phyloP scores from a whole-genome alignment of 1,140 invertebrate species.

The Ruditapes philippinarum region DNA sequence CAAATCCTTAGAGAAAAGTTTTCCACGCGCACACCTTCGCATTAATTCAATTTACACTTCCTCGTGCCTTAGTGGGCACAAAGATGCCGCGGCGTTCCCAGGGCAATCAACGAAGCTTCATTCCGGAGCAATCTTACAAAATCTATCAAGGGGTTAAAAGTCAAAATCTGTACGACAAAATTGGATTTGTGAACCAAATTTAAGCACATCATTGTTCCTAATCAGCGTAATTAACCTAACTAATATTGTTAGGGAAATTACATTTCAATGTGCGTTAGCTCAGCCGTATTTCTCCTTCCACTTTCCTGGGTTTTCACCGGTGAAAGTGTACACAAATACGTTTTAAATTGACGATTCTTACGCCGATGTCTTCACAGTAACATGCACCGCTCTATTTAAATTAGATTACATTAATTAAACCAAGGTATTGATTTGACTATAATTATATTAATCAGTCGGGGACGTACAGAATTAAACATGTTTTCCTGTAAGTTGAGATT shows the following conservation, averaged over 20 bases:
- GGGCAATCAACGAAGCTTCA: constrained; percentile 49
- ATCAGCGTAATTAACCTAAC: constrained; percentile 66
- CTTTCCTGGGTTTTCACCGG: constrained; percentile 35
- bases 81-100: constrained; percentile 36
- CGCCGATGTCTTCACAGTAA: constrained; percentile 2
- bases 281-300: constrained; percentile 39
- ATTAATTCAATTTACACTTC: constrained; percentile 53
- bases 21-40: constrained; percentile 50
- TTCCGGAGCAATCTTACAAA: constrained; percentile 41
- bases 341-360: constrained; percentile 57
- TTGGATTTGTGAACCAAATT: constrained; percentile 68
- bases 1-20: constrained; percentile 40
- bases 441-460: constrained; percentile 62
- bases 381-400: constrained; percentile 54
- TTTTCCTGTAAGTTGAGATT: constrained; percentile 41
- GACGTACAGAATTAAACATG: constrained; percentile 50
- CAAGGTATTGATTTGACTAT: constrained; percentile 60
- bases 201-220: constrained; percentile 65
- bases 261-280: constrained; percentile 60
- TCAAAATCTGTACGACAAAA: constrained; percentile 66
- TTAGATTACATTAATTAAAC: constrained; percentile 68
- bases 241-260: constrained; percentile 67
- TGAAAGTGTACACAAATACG: constrained; percentile 54
- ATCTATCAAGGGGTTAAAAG: constrained; percentile 66
- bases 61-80: constrained; percentile 39